Base-by-base conservation (phyloP, 2,888 invertebrate genomes). In the Dyspetes luteomarginatus region DNA sequence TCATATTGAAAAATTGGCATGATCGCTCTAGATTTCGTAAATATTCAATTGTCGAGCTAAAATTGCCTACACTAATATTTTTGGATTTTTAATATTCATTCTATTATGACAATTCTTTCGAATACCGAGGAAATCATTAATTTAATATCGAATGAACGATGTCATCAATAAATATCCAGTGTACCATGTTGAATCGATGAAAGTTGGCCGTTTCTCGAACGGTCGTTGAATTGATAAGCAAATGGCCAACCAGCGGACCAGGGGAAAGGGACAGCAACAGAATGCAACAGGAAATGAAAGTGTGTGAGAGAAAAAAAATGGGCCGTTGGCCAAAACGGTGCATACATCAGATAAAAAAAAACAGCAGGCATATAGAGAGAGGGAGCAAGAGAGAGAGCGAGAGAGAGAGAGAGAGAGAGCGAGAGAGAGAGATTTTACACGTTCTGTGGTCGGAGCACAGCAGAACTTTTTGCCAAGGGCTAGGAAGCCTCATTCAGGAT, bases 291-390 rank as follows among this genome's bases (percentile, higher is more conserved):
- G 58, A 65, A 65, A 77, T 58, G 77, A 64, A 56, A 71, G 65
- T 65, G 58, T 58, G 71, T 48, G 30, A 45, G n/a, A 4, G 22
- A 36, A 22, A 65, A 65, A 56, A 77, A 65, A 72, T 58, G 77
- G 77, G 77, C 64, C 26, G 28, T 56, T 58, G 50, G 77, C 77
- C 77, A 77, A 71, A 77, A 65, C 65, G 71, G 56, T 71, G 77
- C 69, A 71, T 65, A 71, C 50, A 26, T 24, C 65, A 41, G 19
- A 30, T 17, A 30, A 65, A 43, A 58, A 26, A 65, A 74, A 45
- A 65, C 56, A 28, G 67, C 50, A 50, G 17, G 60, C 50, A 41
- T 5, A 15, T 12, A n/a, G n/a, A n/a, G n/a, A n/a, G n/a, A n/a
- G n/a, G n/a, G n/a, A n/a, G n/a, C n/a, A n/a, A n/a, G n/a, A n/a